These are phyloP conservation scores for Lycocorax pyrrhopterus DNA, from an alignment of 2,113 vertebrate genomes.

Conservation along the genomic window DNA sequence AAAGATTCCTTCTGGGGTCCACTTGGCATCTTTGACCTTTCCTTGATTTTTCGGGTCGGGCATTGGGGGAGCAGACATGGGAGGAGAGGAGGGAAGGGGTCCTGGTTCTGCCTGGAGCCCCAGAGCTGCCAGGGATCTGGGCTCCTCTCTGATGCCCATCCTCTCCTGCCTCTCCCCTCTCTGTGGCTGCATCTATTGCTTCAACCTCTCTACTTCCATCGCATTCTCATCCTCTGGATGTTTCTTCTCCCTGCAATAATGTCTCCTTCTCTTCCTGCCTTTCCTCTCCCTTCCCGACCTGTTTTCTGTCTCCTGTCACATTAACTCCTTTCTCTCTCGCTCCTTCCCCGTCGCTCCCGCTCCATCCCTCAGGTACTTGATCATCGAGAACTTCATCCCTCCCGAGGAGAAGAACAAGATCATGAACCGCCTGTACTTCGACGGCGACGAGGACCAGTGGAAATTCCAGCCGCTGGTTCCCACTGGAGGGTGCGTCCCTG, in stretches of 20 bases:
- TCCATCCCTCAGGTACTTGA: conserved; percentile 77
- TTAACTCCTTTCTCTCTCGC: not conserved
- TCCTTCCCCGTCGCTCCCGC: not conserved
- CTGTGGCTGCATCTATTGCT: not conserved
- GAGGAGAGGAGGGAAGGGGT: not conserved
- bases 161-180: not conserved
- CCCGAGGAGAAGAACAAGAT: conserved; percentile 96
- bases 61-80: accelerated
- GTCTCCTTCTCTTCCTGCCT: not conserved
- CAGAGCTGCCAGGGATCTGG: not conserved
- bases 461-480: conserved; percentile 85
- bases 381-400: conserved; percentile 98
- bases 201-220: not conserved
- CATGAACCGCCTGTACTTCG: conserved; percentile 90
- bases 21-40: accelerated
- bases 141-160: not conserved
- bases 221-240: not conserved
- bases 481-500: conserved; percentile 40
- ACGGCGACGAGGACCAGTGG: conserved; percentile 94
- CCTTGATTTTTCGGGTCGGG: not conserved
- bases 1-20: not conserved
- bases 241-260: not conserved
- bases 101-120: not conserved
- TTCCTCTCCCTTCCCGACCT: not conserved
- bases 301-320: not conserved